These are phyloP conservation scores for Linnaemya vulpina DNA, from an alignment of 2,888 invertebrate genomes.

Conservation along the genomic window DNA sequence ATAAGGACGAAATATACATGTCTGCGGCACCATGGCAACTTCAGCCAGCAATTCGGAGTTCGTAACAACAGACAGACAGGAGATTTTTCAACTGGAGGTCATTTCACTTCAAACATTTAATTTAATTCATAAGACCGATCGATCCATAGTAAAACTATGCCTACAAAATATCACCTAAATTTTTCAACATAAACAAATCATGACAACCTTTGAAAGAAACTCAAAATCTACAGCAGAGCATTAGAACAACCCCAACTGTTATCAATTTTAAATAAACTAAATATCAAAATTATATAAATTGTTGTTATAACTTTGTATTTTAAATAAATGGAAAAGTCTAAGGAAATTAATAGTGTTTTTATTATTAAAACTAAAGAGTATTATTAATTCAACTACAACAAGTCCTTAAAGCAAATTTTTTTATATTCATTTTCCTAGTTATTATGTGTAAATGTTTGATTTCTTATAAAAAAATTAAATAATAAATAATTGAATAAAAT, in stretches of 20 bases:
- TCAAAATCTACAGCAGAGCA: conserved; percentile 8
- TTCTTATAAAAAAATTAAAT: conserved; percentile 34
- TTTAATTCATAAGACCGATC: too few relatives aligned
- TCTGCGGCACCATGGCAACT: too few relatives aligned
- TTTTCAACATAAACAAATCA: too few relatives aligned
- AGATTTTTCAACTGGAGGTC: too few relatives aligned
- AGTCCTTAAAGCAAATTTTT: conserved; percentile 47
- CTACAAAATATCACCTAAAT: too few relatives aligned
- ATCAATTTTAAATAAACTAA: conserved; percentile 19
- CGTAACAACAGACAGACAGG: too few relatives aligned
- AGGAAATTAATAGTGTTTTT: conserved; percentile 28
- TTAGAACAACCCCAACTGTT: conserved; percentile 26
- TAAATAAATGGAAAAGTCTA: conserved; percentile 12
- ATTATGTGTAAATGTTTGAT: conserved; percentile 68
- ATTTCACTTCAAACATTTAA: too few relatives aligned
- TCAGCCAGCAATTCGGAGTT: too few relatives aligned
- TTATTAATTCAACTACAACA: conserved; percentile 42
- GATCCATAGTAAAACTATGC: too few relatives aligned
- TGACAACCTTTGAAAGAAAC: not conserved
- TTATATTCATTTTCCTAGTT: conserved; percentile 58
- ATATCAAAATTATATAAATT: conserved; percentile 68
- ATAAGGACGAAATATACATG: too few relatives aligned
- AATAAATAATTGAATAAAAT: conserved; percentile 37
- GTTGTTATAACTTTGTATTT: conserved; percentile 62
- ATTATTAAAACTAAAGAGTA: conserved; percentile 19